These are phyloP conservation scores for Drosophila prostipennis DNA, from an alignment of 2,888 invertebrate genomes.

Conservation along the genomic window DNA sequence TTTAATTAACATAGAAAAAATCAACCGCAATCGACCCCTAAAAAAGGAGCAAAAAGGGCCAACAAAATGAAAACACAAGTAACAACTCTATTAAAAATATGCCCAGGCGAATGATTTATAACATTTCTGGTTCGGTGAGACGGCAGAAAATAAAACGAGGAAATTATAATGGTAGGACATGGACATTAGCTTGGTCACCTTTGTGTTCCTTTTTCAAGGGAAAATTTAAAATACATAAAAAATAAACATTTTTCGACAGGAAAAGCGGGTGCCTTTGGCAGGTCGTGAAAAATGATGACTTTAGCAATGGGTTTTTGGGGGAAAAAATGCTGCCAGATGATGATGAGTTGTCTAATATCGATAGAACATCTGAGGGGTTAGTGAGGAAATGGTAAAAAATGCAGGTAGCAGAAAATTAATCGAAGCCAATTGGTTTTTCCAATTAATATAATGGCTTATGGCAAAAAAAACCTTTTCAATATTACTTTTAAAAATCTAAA, in stretches of 20 bases:
- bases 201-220: conserved; percentile 18
- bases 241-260: conserved; percentile 57
- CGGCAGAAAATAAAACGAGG: conserved; percentile 39
- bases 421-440: neutral
- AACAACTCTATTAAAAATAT: conserved; percentile 79
- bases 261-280: conserved; percentile 70
- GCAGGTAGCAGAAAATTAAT: neutral
- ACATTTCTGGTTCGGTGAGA: conserved; percentile 50
- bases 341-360: conserved; percentile 46
- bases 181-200: conserved; percentile 60
- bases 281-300: conserved; percentile 68
- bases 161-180: conserved; percentile 66
- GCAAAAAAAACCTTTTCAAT: no score
- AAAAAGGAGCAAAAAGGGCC: conserved; percentile 1
- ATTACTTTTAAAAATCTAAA: no score
- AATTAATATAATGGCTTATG: neutral
- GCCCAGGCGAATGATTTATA: conserved; percentile 71
- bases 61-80: conserved; percentile 44
- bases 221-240: conserved; percentile 55
- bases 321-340: conserved; percentile 12
- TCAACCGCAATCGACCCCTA: conserved; percentile 39
- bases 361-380: conserved; percentile 4
- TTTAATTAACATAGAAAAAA: conserved; percentile 48
- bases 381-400: neutral
- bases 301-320: conserved; percentile 22